A percentile compares a stretch with the other conserved stretches of the same genome.
phyloP scores from a whole-genome alignment of 2,888 invertebrate species.

The Drosophila anomalata region DNA sequence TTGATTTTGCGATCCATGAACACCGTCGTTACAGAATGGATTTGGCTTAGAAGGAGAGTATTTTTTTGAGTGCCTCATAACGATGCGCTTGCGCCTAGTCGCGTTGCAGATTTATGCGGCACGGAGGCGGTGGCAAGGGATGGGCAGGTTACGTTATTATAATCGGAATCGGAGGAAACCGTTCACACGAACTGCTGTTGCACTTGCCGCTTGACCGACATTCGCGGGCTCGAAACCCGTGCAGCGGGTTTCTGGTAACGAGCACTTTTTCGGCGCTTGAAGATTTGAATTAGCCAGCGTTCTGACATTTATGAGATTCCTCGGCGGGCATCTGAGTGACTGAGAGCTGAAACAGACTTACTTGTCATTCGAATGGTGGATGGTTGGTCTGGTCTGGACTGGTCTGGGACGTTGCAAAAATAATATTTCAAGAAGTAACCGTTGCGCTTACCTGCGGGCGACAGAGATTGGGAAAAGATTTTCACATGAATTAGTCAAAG shows the following conservation, averaged over 20 bases:
- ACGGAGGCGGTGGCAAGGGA: constrained; percentile 4
- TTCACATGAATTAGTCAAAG: constrained; percentile 13
- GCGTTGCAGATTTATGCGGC: constrained; percentile 67
- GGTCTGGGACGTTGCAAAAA: constrained; percentile 2
- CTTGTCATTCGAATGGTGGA: constrained; percentile 20
- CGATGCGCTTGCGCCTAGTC: constrained; percentile 28
- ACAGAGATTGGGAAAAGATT: background rate
- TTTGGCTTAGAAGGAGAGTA: background rate
- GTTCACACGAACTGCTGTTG: constrained; percentile 52
- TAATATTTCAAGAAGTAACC: background rate
- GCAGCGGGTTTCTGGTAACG: constrained; percentile 36
- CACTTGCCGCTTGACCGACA: constrained; percentile 77
- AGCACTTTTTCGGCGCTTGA: constrained; percentile 17
- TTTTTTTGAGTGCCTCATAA: constrained; percentile 14
- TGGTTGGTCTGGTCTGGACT: constrained; percentile 25
- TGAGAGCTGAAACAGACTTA: constrained; percentile 24
- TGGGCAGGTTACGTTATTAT: constrained; percentile 41
- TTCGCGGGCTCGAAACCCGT: constrained; percentile 54
- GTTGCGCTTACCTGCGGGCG: constrained; percentile 34
- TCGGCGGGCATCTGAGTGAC: background rate
- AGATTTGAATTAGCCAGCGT: constrained; percentile 29
- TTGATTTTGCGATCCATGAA: background rate
- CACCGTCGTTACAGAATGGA: background rate
- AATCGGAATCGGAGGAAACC: constrained; percentile 48
- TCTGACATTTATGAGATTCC: constrained; percentile 41